phyloP scores from a whole-genome alignment of 1,140 invertebrate species.

The Drosophila triauraria region DNA sequence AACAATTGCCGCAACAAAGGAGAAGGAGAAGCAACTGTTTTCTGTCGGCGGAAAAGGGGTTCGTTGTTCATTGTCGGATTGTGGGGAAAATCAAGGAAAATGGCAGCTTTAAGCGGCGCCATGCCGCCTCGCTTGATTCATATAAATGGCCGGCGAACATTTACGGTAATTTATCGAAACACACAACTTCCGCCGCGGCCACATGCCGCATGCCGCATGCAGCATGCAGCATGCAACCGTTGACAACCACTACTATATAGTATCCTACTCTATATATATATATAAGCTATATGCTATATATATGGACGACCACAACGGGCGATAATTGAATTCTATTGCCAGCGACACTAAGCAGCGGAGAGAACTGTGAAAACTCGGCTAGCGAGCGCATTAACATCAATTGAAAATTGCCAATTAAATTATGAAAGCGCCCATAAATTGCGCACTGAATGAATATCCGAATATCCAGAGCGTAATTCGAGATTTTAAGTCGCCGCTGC shows the following conservation, averaged over 20 bases:
- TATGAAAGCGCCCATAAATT: constrained; percentile 43
- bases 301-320: constrained; percentile 35
- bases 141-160: constrained; percentile 45
- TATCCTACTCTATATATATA: not conserved
- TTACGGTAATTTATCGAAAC: constrained; percentile 55
- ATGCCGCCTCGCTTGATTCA: constrained; percentile 53
- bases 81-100: constrained; percentile 26
- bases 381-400: constrained; percentile 29
- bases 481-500: constrained; percentile 2
- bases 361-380: constrained; percentile 5
- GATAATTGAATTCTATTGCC: constrained; percentile 56
- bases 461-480: not conserved
- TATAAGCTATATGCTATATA: not conserved
- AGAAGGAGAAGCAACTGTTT: constrained; percentile 29
- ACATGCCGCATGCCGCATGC: constrained; percentile 16
- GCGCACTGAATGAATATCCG: not conserved
- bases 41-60: not conserved
- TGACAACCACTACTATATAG: constrained; percentile 13
- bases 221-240: constrained; percentile 36
- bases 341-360: constrained; percentile 25
- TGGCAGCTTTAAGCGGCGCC: constrained; percentile 47
- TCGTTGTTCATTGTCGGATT: not conserved
- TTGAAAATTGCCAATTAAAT: constrained; percentile 47
- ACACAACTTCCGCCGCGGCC: constrained; percentile 40
- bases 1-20: constrained; percentile 39